Conservation (phyloP, 53 echinoderm and acorn worm species). For the Holothuria scabra region DNA sequence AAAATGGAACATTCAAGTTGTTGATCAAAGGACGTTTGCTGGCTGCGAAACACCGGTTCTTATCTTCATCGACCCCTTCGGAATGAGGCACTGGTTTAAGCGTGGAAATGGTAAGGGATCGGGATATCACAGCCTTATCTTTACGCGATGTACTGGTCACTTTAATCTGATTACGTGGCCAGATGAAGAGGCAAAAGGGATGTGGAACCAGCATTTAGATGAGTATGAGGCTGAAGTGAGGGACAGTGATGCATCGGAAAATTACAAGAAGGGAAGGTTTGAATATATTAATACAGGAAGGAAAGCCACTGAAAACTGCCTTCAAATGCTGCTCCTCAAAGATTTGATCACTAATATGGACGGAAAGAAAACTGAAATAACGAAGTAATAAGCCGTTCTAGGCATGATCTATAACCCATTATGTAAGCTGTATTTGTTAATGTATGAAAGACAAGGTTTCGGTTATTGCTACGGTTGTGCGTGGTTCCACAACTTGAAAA, state of each 20-base stretch:
- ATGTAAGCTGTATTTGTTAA: too few species aligned
- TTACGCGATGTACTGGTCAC: constrained; percentile 30
- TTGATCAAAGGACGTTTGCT: constrained; percentile 35
- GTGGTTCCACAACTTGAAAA: too few species aligned
- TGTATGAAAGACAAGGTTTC: too few species aligned
- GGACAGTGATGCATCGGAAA: constrained; percentile 10
- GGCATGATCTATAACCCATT: too few species aligned
- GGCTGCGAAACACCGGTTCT: constrained; percentile 30
- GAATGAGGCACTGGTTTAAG: constrained; percentile 27
- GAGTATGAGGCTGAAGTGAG: constrained; percentile 8
- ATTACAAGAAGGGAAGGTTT: constrained; percentile 10
- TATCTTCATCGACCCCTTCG: constrained; percentile 35
- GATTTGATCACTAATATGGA: background rate
- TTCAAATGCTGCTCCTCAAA: background rate
- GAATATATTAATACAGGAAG: constrained; percentile 7
- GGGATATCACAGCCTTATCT: constrained; percentile 41
- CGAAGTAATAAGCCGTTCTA: too few species aligned
- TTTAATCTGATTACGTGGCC: constrained; percentile 33
- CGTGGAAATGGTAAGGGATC: constrained; percentile 35
- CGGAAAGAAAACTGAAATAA: too few species aligned
- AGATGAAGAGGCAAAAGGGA: background rate
- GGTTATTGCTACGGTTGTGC: too few species aligned
- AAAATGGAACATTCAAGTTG: background rate
- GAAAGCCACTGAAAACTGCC: background rate
- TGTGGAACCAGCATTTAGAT: constrained; percentile 28